These are phyloP conservation scores for Xenopus borealis DNA, from an alignment of 2,113 vertebrate species.

Conservation along the genomic window DNA sequence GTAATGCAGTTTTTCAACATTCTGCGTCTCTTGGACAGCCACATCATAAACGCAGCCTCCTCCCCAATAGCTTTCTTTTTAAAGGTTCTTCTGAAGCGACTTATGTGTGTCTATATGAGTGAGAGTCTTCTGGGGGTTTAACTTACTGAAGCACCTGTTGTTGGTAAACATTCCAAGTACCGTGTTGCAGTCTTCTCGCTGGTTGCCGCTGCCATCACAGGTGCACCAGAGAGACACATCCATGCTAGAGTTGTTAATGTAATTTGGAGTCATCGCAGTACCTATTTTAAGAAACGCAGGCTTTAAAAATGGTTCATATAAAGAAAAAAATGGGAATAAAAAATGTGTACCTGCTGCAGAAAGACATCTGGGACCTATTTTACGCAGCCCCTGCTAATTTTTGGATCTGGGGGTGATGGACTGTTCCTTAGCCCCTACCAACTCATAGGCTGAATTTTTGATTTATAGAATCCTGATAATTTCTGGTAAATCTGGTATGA, in stretches of 20 bases:
- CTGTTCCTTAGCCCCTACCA: no score
- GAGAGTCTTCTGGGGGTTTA: neutral
- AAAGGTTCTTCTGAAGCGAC: no score
- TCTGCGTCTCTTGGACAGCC: no score
- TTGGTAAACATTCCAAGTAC: conserved; percentile 78
- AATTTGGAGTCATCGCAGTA: conserved; percentile 90
- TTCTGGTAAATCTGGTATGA: no score
- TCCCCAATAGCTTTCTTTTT: no score
- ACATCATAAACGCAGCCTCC: no score
- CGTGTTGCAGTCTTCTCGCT: conserved; percentile 74
- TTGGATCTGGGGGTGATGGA: neutral
- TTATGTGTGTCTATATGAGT: no score
- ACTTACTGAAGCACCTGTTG: conserved; percentile 91
- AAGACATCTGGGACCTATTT: neutral
- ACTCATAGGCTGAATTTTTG: no score
- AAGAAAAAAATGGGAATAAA: no score
- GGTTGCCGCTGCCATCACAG: conserved; percentile 81
- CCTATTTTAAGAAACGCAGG: conserved; percentile 63
- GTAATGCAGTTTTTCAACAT: no score
- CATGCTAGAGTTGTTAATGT: conserved; percentile 78
- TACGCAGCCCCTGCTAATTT: neutral
- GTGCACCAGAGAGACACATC: conserved; percentile 86
- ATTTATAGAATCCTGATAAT: no score
- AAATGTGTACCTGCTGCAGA: neutral
- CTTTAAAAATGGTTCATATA: neutral